Evolutionary conservation across 2,113 vertebrate genomes (phyloP).

Genomic region (Tragelaphus scriptus): DNA sequence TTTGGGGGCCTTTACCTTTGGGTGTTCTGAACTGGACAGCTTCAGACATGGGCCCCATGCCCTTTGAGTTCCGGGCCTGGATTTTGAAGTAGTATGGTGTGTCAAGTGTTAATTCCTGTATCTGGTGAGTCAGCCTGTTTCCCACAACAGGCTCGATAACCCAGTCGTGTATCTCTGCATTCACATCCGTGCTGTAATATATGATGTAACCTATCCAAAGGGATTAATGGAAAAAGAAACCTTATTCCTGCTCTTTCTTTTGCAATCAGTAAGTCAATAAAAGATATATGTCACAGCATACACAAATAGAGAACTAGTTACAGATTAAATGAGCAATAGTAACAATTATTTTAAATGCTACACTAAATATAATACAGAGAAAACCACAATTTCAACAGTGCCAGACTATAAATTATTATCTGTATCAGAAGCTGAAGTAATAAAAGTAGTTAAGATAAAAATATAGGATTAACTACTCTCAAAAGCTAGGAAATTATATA

Average conservation of each 20-base stretch:
- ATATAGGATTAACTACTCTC: neutral
- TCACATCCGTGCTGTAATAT: conserved; percentile 98
- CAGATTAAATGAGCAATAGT: neutral
- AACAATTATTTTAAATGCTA: neutral
- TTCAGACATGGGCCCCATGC: conserved; percentile 98
- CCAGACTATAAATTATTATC: neutral
- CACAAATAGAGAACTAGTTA: neutral
- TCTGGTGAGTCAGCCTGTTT: conserved; percentile 96
- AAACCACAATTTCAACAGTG: neutral
- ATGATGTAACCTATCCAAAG: conserved; percentile 93
- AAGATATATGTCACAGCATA: neutral
- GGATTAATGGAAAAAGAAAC: neutral
- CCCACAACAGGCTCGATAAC: conserved; percentile 98
- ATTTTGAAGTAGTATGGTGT: conserved; percentile 99
- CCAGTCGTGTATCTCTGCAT: conserved; percentile 97
- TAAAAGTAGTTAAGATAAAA: neutral
- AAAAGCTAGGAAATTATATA: neutral
- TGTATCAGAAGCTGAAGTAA: neutral
- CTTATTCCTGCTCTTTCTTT: conserved; percentile 26
- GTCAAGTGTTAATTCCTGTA: conserved; percentile 96
- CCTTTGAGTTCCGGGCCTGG: conserved; percentile 98
- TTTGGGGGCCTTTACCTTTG: conserved; percentile 84
- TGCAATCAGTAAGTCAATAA: neutral
- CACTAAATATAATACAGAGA: neutral
- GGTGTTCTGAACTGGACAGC: conserved; percentile 97